Evolutionary conservation across 2,888 invertebrate genomes (phyloP), one percentile per base, ranked within the genome.

Genomic region (Orchesella flavescens): DNA sequence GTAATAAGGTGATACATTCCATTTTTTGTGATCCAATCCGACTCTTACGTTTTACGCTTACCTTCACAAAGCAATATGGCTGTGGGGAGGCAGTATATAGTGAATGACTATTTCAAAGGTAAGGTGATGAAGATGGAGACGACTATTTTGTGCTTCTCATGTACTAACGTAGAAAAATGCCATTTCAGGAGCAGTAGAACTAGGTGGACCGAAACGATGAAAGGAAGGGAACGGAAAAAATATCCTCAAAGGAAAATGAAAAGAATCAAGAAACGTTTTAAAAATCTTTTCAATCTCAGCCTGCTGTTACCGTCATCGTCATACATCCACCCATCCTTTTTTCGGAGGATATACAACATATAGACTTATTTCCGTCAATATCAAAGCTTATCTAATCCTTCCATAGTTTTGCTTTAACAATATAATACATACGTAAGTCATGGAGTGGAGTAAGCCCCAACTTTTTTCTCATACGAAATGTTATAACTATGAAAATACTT

Each of bases 21-120:
- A 53, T 17, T 53, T 53, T 53, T 53, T 53, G 53, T 53, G 13
- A 55, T 66, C 76, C 57, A 34, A 76, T 66, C 76, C 66, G 66
- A 66, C 76, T 55, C 66, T 76, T 76, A 61, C 55, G 55, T 49
- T 75, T 73, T 46, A 75, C 75, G 65, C 49, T 75, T 53, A 46
- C 72, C 73, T 61, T 74, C 43, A 74, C 73, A 74, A 17, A 24
- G 57, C 12, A 63, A 24, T 24, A 63, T 63, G 21, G 23, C 23
- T 24, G 9, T n/a, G 57, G 57, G 9, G 21, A 15, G 9, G 57
- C 4, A 53, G 13, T 12, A 49, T 49, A 55, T 15, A 57, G 21
- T 57, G 57, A 57, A 57, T 10, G 15, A 57, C 15, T 10, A 17
- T 17, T 57, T 53, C 17, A 57, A 17, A 17, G 17, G 57, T 57